Evolutionary conservation across 2,888 invertebrate genomes (phyloP).

Genomic region (Chalcosyrphus nemorum): DNA sequence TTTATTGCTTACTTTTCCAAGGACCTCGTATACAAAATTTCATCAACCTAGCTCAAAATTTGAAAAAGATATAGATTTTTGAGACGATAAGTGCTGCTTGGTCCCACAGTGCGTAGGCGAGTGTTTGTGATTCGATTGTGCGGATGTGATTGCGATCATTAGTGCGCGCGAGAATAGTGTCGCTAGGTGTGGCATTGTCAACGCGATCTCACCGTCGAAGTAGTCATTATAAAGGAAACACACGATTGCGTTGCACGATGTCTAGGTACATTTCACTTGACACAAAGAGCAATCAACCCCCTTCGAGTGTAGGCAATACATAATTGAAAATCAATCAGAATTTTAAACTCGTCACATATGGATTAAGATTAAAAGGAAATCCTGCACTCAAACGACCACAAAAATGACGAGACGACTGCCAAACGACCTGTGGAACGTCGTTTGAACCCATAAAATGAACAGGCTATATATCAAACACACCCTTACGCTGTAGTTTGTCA

Average conservation of each 20-base stretch:
- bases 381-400: conserved; percentile 32
- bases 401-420: not conserved
- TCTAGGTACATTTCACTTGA: not conserved
- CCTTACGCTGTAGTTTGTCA: conserved; percentile 16
- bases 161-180: conserved; percentile 42
- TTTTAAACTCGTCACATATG: not conserved
- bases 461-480: conserved; percentile 29
- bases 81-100: too few species aligned
- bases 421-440: conserved; percentile 33
- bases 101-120: too few species aligned
- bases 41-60: too few species aligned
- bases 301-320: not conserved
- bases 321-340: conserved; percentile 38
- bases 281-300: not conserved
- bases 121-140: conserved; percentile 43
- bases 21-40: too few species aligned
- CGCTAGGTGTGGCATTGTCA: conserved; percentile 50
- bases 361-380: conserved; percentile 43
- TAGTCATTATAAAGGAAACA: conserved; percentile 29
- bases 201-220: not conserved
- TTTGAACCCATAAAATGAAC: conserved; percentile 30
- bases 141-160: conserved; percentile 62
- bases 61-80: too few species aligned
- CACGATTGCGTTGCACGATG: conserved; percentile 4
- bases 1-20: too few species aligned